Evolutionary conservation across 2,888 invertebrate genomes (phyloP), one percentile per base, ranked within the genome.

Genomic region (Aethes cnicana): DNA sequence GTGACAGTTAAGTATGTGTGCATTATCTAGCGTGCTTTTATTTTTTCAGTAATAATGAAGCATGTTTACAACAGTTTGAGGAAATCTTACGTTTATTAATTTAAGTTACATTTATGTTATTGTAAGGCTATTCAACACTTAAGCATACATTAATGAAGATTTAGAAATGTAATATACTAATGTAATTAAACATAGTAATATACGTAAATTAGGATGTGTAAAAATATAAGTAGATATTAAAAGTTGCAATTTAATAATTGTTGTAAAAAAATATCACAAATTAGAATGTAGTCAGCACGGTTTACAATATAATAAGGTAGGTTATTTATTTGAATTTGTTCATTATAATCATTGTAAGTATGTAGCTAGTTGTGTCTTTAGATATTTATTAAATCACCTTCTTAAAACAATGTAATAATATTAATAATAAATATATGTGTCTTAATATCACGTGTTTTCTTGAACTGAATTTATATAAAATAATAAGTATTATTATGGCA

Each of bases 321-420:
- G 28, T 28, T 28, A 28, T 12, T 32, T 25, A 36, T 14, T 32
- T 20, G 26, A 20, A 28, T 23, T 23, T 23, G 41, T 44, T 36
- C 32, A 32, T 33, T 17, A 37, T 18, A 3, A 11, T 14, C n/a
- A 9, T 50, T 23, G 36, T 36, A 6, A 7, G 43, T 37, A 9
- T 12, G 59, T 64, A 25, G 61, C 56, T 72, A 74, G 64, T 64
- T 68, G 63, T 62, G 61, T 63, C 55, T 64, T 66, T 69, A 74
- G 66, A 70, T 72, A 75, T 68, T 68, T 69, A 68, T 70, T 66
- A 49, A 55, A 64, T 61, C 62, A 61, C 65, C 70, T 60, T 71
- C 69, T 60, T 62, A 54, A 55, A 44, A 20, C 42, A 54, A 52
- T 56, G 41, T 57, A 56, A 28, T 26, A 37, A 23, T 18, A 30